A percentile compares a stretch with the other conserved stretches of the same genome.
phyloP scores from a whole-genome alignment of 2,888 invertebrate species.

The Megaustenia siamemsis region DNA sequence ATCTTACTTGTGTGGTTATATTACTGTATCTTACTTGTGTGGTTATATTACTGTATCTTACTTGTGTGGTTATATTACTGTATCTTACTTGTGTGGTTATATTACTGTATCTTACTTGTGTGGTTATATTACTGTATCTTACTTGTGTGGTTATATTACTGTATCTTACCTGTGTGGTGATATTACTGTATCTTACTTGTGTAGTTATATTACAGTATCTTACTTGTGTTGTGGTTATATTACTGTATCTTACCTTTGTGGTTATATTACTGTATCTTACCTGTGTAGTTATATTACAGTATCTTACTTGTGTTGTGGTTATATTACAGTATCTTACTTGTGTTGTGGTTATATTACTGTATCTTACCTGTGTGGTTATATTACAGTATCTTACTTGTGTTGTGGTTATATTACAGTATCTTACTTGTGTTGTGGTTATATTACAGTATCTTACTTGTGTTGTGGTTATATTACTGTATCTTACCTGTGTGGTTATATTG shows the following conservation, averaged over 20 bases:
- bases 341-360: not conserved
- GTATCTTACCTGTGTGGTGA: not conserved
- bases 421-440: too few relatives aligned
- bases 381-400: not conserved
- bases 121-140: not conserved
- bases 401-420: too few relatives aligned
- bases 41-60: too few relatives aligned
- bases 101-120: not conserved
- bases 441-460: constrained; percentile 53
- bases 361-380: not conserved
- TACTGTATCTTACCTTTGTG: not conserved
- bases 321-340: not conserved
- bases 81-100: too few relatives aligned
- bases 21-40: too few relatives aligned
- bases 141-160: not conserved
- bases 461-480: not conserved
- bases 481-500: not conserved
- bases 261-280: not conserved
- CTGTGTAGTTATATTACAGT: not conserved
- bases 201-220: not conserved
- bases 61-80: too few relatives aligned
- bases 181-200: not conserved
- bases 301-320: too few relatives aligned
- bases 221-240: too few relatives aligned
- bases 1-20: not conserved